These are phyloP conservation scores for Caradrina kadenii DNA, from an alignment of 2,888 invertebrate genomes.

Conservation along the genomic window DNA sequence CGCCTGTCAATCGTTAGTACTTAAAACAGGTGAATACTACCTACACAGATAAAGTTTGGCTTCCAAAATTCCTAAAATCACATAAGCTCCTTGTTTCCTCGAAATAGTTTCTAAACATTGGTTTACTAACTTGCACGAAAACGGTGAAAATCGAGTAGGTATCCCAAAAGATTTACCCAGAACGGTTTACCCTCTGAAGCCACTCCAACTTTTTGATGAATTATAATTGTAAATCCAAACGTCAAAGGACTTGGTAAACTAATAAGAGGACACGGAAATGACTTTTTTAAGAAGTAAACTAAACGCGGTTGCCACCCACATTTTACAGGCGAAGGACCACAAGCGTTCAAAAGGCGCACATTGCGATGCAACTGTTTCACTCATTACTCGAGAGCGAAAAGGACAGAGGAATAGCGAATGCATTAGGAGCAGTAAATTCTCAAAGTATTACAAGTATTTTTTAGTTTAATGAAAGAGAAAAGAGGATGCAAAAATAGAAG, in stretches of 20 bases:
- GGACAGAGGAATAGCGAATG: slow-evolving; percentile 65
- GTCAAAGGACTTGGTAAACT: slow-evolving; percentile 51
- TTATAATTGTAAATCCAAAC: slow-evolving; percentile 65
- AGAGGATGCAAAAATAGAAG: slow-evolving; percentile 44
- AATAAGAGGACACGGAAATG: slow-evolving; percentile 49
- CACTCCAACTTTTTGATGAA: slow-evolving; percentile 41
- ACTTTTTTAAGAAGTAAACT: slow-evolving; percentile 57
- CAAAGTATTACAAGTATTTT: slow-evolving; percentile 67
- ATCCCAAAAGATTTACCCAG: slow-evolving; percentile 31
- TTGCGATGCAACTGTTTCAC: slow-evolving; percentile 59
- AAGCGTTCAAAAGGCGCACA: slow-evolving; percentile 59
- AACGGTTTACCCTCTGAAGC: slow-evolving; percentile 20
- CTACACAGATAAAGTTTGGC: not conserved
- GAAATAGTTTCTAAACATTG: slow-evolving; percentile 10
- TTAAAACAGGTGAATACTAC: too few species aligned
- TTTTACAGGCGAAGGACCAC: slow-evolving; percentile 66
- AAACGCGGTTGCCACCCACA: slow-evolving; percentile 66
- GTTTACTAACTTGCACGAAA: slow-evolving; percentile 21
- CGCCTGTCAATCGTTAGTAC: too few species aligned
- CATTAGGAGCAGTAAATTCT: slow-evolving; percentile 77
- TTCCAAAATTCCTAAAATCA: slow-evolving; percentile 8
- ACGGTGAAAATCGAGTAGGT: slow-evolving; percentile 24
- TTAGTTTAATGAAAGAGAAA: slow-evolving; percentile 63
- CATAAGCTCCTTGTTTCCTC: slow-evolving; percentile 15
- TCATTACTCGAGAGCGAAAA: slow-evolving; percentile 66